phyloP scores from a whole-genome alignment of 2,888 invertebrate species.

The Cryptocephalus moraei region DNA sequence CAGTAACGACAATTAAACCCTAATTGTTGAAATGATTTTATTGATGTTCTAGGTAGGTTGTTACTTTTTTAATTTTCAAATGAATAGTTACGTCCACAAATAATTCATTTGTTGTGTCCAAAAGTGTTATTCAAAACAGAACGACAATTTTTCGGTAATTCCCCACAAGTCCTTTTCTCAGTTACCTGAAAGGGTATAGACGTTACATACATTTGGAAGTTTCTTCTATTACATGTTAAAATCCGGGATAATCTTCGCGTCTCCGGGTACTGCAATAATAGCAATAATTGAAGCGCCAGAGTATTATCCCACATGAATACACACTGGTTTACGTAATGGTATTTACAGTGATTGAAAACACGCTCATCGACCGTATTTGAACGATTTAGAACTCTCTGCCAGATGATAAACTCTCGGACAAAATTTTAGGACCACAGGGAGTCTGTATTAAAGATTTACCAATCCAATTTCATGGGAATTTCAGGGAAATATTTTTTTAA shows the following conservation, averaged over 20 bases:
- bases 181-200: slow-evolving; percentile 16
- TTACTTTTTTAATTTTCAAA: no score
- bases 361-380: slow-evolving; percentile 28
- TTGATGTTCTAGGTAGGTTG: no score
- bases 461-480: no score
- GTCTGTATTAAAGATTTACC: no score
- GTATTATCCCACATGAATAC: slow-evolving; percentile 38
- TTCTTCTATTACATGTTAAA: slow-evolving; percentile 31
- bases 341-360: slow-evolving; percentile 39
- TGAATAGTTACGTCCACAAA: no score
- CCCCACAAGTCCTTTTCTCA: neutral
- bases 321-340: slow-evolving; percentile 36
- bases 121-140: no score
- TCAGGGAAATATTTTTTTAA: no score
- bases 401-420: no score
- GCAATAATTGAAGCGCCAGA: slow-evolving; percentile 36
- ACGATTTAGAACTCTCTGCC: slow-evolving; percentile 8
- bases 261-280: slow-evolving; percentile 34
- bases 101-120: no score
- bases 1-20: no score
- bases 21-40: no score
- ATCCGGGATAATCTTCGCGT: slow-evolving; percentile 34
- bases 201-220: slow-evolving; percentile 29
- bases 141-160: neutral
- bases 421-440: no score